Base-by-base conservation (phyloP, 1,140 invertebrate genomes). In the Marisa cornuarietis region DNA sequence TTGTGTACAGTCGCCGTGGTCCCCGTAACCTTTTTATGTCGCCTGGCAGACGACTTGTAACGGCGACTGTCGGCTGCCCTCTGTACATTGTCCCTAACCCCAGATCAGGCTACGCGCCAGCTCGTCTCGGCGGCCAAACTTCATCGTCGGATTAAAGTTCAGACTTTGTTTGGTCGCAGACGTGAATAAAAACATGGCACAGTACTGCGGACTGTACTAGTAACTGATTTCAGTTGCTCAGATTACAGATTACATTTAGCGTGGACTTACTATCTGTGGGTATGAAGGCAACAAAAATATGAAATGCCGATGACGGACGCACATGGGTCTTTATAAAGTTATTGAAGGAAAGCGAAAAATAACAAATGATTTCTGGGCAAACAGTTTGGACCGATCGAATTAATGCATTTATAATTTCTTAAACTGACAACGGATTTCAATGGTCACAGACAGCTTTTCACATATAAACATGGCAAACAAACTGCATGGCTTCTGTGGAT, bases 91-190 rank as follows among this genome's bases (percentile, higher is more conserved):
- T 31, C 26, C 65, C 26, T 31, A 24, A 31, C 65, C 65, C 65
- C 26, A 68, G 11, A n/a, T 24, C 26, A n/a, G 26, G n/a, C 65
- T 68, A n/a, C 6, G 65, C 26, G 26, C 1, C 13, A 11, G 26
- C 13, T 11, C 22, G 65, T 68, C 65, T 22, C 22, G 65, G 0
- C 65, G 65, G 13, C 65, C 65, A 68, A 68, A 68, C 65, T 68
- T 68, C 65, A 68, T 22, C 20, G 65, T 66, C 65, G 1, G 65
- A 68, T 11, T 68, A 68, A 68, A 68, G 65, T 68, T 58, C 54
- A 58, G 16, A 58, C 54, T 11, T 42, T 58, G 54, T 58, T 9
- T 58, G 54, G 31, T 42, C 2, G 31, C 31, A 42, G 31, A 42
- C 31, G 31, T 42, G 31, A 42, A 63, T 3, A 63, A 2, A 18